Conservation (phyloP, 2,797 vertebrate genomes). For the Poecilia wingei region DNA sequence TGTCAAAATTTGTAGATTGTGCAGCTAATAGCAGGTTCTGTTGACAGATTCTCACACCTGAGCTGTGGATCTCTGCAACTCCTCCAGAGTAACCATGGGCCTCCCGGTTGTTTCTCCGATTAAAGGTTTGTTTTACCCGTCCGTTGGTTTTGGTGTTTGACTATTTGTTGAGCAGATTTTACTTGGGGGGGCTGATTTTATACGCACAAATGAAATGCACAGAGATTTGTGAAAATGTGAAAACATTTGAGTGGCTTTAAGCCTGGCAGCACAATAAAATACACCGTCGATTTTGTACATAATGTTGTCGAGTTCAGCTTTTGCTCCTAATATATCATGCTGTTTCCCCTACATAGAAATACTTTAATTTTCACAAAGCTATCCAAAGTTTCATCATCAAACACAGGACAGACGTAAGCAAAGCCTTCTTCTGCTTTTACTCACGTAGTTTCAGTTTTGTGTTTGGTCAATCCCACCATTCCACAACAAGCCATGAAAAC, state of each 20-base stretch:
- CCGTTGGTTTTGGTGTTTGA: not conserved
- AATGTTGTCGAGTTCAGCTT: not conserved
- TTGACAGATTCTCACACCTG: not conserved
- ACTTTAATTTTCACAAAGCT: not conserved
- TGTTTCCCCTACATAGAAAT: not conserved
- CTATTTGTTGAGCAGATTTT: not conserved
- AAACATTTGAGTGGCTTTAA: not conserved
- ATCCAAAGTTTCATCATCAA: not conserved
- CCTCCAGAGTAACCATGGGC: not conserved
- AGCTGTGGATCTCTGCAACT: not conserved
- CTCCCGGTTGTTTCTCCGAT: not conserved
- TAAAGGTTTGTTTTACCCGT: not conserved
- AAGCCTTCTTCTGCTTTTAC: conserved; percentile 2
- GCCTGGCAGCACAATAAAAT: not conserved
- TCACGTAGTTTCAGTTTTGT: not conserved
- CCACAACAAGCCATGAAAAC: conserved; percentile 33
- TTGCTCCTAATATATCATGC: not conserved
- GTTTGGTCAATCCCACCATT: not conserved
- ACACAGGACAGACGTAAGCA: not conserved
- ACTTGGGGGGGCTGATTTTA: not conserved
- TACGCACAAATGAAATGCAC: not conserved
- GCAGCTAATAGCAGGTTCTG: not conserved
- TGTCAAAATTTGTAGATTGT: not conserved
- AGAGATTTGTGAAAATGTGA: not conserved
- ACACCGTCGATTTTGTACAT: not conserved